Conservation (phyloP, 2,888 invertebrate genomes). For the Nipponacmea schrenckii region DNA sequence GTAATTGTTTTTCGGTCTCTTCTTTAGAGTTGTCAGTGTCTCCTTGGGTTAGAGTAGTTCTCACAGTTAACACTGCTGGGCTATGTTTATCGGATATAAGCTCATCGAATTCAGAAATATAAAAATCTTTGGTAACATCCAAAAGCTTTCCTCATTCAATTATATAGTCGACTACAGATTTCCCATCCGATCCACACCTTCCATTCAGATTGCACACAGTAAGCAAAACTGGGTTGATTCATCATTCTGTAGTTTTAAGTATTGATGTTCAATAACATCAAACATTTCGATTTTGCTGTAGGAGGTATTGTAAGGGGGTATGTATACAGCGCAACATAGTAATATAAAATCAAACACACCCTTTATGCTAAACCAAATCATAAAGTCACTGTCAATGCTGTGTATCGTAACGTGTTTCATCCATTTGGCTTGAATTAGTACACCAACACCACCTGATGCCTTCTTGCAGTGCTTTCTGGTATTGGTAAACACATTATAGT, state of each 20-base stretch:
- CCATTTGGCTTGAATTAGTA: no score
- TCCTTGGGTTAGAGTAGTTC: neutral
- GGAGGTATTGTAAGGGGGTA: neutral
- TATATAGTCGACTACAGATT: neutral
- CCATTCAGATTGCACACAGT: neutral
- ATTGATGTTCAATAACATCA: neutral
- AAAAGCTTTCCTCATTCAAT: neutral
- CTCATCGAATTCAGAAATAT: neutral
- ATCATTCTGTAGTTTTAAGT: neutral
- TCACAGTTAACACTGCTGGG: neutral
- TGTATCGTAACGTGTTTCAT: no score
- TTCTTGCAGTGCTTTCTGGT: no score
- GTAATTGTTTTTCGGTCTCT: neutral
- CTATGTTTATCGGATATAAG: constrained; percentile 2
- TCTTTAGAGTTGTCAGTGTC: neutral
- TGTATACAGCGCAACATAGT: neutral
- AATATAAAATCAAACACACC: neutral
- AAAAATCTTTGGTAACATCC: neutral
- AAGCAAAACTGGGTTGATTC: neutral
- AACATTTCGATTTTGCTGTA: neutral
- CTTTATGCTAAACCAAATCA: no score
- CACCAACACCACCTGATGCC: no score
- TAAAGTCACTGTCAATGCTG: no score
- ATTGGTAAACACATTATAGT: no score
- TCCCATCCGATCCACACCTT: neutral